Base-by-base conservation (phyloP, 2,888 invertebrate species). In the Leptinotarsa juncta region DNA sequence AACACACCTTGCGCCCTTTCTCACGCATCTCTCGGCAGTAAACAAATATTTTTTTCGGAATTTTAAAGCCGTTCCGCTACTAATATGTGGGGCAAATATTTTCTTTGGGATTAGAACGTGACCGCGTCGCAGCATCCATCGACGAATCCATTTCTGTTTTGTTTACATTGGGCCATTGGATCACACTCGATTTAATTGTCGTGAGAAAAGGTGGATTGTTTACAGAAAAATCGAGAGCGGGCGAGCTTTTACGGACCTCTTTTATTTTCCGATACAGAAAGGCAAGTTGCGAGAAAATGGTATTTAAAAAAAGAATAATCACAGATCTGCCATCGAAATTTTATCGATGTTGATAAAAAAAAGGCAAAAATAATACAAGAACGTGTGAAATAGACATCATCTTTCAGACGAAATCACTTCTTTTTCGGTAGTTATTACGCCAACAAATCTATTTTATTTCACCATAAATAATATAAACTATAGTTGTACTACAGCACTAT, bases 11-110 rank as follows among this genome's bases (percentile, higher is more conserved):
- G 70, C 65, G 67, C 72, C 67, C 70, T 72, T 77, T 77, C 77
- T 74, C 77, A 77, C 77, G 77, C 71, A 71, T 73, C 67, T 73
- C 70, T 72, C 67, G 62, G 65, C 65, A 65, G 62, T 75, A 65
- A 72, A 72, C 77, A 77, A 77, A 77, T 75, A 77, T 71, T 72
- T 74, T 74, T 75, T 77, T 77, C 77, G 71, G 69, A 67, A 67
- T 71, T 73, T 77, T 75, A 73, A 77, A 77, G 75, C 73, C 70
- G 72, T 67, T 68, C 71, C 67, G 72, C 72, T 67, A 75, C 75
- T 75, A 75, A 75, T 75, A 73, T 70, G 48, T 72, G 62, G 55
- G 62, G 53, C 72, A 75, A 75, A 75, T 75, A 75, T 75, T 75
- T 75, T 75, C 72, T 75, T 73, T 73, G 67, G 70, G 72, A 72